These are phyloP conservation scores for Geotrupes spiniger DNA, from an alignment of 2,888 invertebrate species.

Conservation along the genomic window DNA sequence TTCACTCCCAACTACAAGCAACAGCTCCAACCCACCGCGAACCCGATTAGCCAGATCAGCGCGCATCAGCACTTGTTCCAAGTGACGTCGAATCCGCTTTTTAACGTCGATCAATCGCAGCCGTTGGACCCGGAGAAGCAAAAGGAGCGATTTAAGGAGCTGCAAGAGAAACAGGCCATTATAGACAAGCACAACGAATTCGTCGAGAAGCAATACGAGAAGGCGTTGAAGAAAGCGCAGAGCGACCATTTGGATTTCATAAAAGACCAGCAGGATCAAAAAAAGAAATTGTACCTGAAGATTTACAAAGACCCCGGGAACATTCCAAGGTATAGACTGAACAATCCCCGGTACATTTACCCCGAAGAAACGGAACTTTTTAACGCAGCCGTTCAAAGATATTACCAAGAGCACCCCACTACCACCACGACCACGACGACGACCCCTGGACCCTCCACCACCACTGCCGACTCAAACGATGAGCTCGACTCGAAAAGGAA, in stretches of 20 bases:
- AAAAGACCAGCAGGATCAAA: constrained; percentile 66
- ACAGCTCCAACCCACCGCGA: constrained; percentile 45
- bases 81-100: constrained; percentile 44
- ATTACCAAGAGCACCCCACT: constrained; percentile 67
- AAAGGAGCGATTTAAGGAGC: constrained; percentile 64
- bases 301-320: constrained; percentile 43
- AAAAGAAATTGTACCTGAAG: constrained; percentile 52
- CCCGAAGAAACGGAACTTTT: constrained; percentile 66
- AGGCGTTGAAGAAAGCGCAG: constrained; percentile 73
- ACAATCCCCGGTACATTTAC: constrained; percentile 53
- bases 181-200: constrained; percentile 76
- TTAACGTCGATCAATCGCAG: constrained; percentile 30
- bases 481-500: constrained; percentile 31
- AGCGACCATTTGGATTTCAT: constrained; percentile 69
- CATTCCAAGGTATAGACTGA: constrained; percentile 36
- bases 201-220: constrained; percentile 75
- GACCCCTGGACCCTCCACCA: constrained; percentile 58
- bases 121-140: constrained; percentile 57
- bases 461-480: constrained; percentile 14
- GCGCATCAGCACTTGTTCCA: constrained; percentile 48
- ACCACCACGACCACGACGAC: constrained; percentile 67
- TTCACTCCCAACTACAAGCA: constrained; percentile 40
- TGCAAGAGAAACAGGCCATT: constrained; percentile 68
- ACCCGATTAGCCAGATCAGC: constrained; percentile 45
- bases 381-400: constrained; percentile 63